These are phyloP conservation scores for Apamea epomidion DNA, from an alignment of 2,888 invertebrate species.

Conservation along the genomic window DNA sequence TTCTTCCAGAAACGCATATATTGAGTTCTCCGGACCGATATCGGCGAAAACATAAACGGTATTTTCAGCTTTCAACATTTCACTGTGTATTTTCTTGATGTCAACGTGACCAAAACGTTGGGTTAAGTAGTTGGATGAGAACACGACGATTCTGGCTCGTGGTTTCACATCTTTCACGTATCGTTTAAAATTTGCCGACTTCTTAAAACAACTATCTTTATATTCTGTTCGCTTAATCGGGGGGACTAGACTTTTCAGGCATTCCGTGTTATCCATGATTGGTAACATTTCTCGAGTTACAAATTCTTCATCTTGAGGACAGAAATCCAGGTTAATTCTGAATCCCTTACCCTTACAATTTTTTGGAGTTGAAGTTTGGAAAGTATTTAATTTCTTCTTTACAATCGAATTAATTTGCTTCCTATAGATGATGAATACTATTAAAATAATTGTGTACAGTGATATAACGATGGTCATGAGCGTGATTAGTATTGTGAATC, in stretches of 20 bases:
- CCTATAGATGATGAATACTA: slow-evolving; percentile 74
- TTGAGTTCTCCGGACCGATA: slow-evolving; percentile 84
- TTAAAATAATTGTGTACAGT: slow-evolving; percentile 69
- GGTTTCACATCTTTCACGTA: slow-evolving; percentile 71
- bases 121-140: slow-evolving; percentile 85
- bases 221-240: slow-evolving; percentile 68
- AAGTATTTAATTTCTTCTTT: slow-evolving; percentile 70
- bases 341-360: slow-evolving; percentile 51
- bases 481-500: slow-evolving; percentile 74
- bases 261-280: slow-evolving; percentile 75
- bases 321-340: slow-evolving; percentile 76
- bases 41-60: slow-evolving; percentile 84
- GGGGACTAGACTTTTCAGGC: slow-evolving; percentile 68
- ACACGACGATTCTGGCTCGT: slow-evolving; percentile 77
- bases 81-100: slow-evolving; percentile 85
- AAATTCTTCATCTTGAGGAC: slow-evolving; percentile 82
- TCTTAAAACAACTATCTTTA: slow-evolving; percentile 69
- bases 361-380: slow-evolving; percentile 45
- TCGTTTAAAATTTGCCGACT: slow-evolving; percentile 69
- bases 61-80: slow-evolving; percentile 83
- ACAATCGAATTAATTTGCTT: slow-evolving; percentile 71
- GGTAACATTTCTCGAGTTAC: slow-evolving; percentile 82
- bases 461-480: slow-evolving; percentile 69
- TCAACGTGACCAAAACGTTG: slow-evolving; percentile 83
- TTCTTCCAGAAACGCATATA: slow-evolving; percentile 85